phyloP scores from a whole-genome alignment of 2,888 invertebrate genomes.

The Drepanosiphum platanoidis region DNA sequence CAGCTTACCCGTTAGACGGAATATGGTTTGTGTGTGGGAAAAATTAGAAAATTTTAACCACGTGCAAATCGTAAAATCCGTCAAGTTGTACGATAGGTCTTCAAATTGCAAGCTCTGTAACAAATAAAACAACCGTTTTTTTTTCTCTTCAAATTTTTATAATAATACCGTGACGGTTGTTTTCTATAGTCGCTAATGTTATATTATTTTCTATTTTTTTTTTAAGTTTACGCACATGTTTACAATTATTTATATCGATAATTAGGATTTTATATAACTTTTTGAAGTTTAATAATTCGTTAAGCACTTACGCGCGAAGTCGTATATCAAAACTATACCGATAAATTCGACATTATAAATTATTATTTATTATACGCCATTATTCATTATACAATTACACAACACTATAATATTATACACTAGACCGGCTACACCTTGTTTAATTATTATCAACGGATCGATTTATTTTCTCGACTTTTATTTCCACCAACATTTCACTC shows the following conservation, averaged over 20 bases:
- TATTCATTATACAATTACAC: neutral
- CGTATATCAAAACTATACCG: neutral
- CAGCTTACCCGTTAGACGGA: conserved; percentile 39
- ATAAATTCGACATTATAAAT: too few species aligned
- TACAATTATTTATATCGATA: neutral
- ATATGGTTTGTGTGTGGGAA: conserved; percentile 44
- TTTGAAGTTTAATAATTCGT: neutral
- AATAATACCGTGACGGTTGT: neutral
- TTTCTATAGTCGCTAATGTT: too few species aligned
- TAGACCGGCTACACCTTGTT: neutral
- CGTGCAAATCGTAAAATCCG: conserved; percentile 54
- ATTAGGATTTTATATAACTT: neutral
- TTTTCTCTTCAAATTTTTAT: too few species aligned
- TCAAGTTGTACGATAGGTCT: conserved; percentile 41
- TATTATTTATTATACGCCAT: neutral
- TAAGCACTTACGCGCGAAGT: neutral
- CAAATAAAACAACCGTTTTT: neutral
- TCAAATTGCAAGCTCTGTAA: conserved; percentile 48
- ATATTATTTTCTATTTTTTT: neutral
- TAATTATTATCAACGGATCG: neutral
- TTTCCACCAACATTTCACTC: too few species aligned
- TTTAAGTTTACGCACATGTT: neutral
- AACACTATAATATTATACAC: too few species aligned
- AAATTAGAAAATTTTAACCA: conserved; percentile 46
- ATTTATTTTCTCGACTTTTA: neutral